Evolutionary conservation across 1,140 invertebrate species (phyloP).

Genomic region (Bathynomus jamesi): DNA sequence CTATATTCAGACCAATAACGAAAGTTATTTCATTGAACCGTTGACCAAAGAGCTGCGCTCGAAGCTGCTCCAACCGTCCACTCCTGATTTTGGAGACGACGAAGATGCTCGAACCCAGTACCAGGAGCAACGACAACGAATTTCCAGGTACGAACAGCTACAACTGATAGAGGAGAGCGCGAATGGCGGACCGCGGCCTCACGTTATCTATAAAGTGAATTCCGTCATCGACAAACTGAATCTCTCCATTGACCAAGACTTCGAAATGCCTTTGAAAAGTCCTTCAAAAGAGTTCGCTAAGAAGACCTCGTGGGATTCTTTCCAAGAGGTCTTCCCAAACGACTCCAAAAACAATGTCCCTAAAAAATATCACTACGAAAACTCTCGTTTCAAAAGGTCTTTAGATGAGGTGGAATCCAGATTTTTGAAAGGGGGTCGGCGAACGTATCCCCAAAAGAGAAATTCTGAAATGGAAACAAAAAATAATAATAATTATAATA

Average conservation of each 20-base stretch:
- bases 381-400: not conserved
- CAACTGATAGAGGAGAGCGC: not conserved
- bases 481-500: constrained; percentile 3
- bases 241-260: constrained; percentile 30
- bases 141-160: not conserved
- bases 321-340: no score
- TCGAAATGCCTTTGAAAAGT: not conserved
- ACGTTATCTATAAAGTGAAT: constrained; percentile 32
- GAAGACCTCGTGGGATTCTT: not conserved
- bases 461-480: no score
- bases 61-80: not conserved
- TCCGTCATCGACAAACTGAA: constrained; percentile 22
- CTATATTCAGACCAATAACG: constrained; percentile 29
- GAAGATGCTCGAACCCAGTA: not conserved
- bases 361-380: constrained; percentile 1
- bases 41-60: constrained; percentile 8
- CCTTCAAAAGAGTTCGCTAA: not conserved
- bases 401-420: not conserved
- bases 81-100: not conserved
- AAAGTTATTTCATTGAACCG: constrained; percentile 35
- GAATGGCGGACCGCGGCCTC: constrained; percentile 26
- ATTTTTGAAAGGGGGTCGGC: no score
- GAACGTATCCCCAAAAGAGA: no score
- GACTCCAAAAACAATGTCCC: no score
- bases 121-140: not conserved